Conservation (phyloP, 2,888 invertebrate species). For the Zygaena filipendulae region DNA sequence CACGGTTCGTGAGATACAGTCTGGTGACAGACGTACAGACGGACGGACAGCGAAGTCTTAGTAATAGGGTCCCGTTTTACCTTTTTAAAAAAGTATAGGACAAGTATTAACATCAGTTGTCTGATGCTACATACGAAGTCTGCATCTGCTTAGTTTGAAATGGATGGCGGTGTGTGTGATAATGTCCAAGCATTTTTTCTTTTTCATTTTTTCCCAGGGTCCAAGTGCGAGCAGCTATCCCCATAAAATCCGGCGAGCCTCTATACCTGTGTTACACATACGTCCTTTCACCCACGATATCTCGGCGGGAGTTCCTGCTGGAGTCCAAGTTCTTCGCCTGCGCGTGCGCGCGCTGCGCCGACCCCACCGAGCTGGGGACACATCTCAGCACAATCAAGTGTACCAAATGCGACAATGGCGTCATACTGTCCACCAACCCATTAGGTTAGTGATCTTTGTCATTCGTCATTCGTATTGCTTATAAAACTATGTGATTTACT, state of each 20-base stretch:
- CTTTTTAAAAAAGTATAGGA: too few relatives aligned
- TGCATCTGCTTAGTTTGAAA: too few relatives aligned
- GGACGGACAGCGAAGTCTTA: too few relatives aligned
- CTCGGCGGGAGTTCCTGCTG: slow-evolving; percentile 74
- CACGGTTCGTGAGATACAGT: too few relatives aligned
- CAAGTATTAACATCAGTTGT: too few relatives aligned
- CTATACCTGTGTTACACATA: slow-evolving; percentile 82
- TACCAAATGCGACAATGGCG: slow-evolving; percentile 78
- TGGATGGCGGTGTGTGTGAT: too few relatives aligned
- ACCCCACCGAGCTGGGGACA: slow-evolving; percentile 84
- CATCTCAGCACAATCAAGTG: slow-evolving; percentile 84
- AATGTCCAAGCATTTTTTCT: too few relatives aligned
- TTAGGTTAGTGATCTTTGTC: slow-evolving; percentile 61
- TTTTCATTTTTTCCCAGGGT: slow-evolving; percentile 52
- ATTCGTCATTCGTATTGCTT: background rate
- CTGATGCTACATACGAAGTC: too few relatives aligned
- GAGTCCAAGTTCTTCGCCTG: slow-evolving; percentile 86
- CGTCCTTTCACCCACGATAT: slow-evolving; percentile 76
- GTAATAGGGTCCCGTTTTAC: too few relatives aligned
- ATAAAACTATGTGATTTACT: background rate
- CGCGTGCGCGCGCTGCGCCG: slow-evolving; percentile 77
- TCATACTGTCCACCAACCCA: slow-evolving; percentile 72
- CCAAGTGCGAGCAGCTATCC: slow-evolving; percentile 74
- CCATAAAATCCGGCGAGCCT: slow-evolving; percentile 72
- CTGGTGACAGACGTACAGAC: too few relatives aligned